Conservation (phyloP, 2,888 invertebrate genomes). For the Cephus sareptanus region DNA sequence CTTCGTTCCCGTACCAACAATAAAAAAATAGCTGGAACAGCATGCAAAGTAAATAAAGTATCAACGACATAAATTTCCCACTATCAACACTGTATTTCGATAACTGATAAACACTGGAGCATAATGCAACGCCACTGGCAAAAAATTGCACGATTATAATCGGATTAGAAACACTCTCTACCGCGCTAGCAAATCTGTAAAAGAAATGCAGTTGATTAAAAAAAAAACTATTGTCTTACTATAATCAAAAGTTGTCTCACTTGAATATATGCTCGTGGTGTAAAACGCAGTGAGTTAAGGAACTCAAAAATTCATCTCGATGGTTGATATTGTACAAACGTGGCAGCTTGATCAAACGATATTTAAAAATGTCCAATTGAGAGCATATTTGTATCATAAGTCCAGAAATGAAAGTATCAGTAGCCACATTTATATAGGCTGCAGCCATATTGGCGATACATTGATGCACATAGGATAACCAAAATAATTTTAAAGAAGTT, state of each 20-base stretch:
- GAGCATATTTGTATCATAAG: slow-evolving; percentile 36
- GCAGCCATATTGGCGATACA: slow-evolving; percentile 22
- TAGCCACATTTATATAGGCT: slow-evolving; percentile 36
- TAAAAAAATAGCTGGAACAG: slow-evolving; percentile 44
- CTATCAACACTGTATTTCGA: slow-evolving; percentile 14
- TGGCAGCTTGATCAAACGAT: slow-evolving; percentile 5
- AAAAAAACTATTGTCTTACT: slow-evolving; percentile 4
- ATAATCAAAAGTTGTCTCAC: slow-evolving; percentile 2
- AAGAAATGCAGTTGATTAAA: slow-evolving; percentile 11
- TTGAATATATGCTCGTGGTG: neutral
- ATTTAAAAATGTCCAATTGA: slow-evolving; percentile 21
- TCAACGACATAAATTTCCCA: neutral
- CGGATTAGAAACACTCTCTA: slow-evolving; percentile 24
- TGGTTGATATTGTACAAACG: neutral
- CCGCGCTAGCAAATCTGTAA: slow-evolving; percentile 21
- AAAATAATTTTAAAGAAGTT: slow-evolving; percentile 10
- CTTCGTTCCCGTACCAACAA: slow-evolving; percentile 49
- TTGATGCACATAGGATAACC: slow-evolving; percentile 23
- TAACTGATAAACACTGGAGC: slow-evolving; percentile 31
- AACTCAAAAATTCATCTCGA: too few species aligned
- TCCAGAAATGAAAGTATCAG: slow-evolving; percentile 36
- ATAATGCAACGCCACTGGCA: slow-evolving; percentile 30
- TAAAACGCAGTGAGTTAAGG: too few species aligned
- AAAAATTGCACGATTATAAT: slow-evolving; percentile 31
- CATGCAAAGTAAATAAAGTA: slow-evolving; percentile 29